These are phyloP conservation scores for Onchidella celtica DNA, from an alignment of 2,888 invertebrate species.

Conservation along the genomic window DNA sequence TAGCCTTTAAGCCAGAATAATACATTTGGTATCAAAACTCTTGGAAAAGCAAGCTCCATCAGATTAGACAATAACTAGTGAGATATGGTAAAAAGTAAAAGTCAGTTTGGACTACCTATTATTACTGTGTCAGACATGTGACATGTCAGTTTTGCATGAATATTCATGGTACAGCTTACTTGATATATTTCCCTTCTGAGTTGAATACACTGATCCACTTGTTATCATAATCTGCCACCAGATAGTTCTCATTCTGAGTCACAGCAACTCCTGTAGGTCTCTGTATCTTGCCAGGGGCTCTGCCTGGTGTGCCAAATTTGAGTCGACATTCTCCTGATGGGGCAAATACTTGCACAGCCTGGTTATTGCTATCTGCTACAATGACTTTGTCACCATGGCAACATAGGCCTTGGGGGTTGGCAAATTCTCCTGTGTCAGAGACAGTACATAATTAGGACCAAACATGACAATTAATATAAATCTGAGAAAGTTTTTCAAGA, in stretches of 20 bases:
- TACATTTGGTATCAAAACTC: too few species aligned
- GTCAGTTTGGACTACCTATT: too few species aligned
- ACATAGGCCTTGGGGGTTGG: constrained; percentile 82
- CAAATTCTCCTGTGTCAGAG: constrained; percentile 80
- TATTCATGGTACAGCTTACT: constrained; percentile 52
- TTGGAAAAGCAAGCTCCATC: too few species aligned
- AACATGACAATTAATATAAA: too few species aligned
- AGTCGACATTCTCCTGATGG: constrained; percentile 81
- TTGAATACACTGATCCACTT: constrained; percentile 82
- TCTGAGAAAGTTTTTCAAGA: too few species aligned
- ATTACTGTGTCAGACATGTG: too few species aligned
- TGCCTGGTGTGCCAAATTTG: constrained; percentile 80
- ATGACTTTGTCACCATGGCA: constrained; percentile 80
- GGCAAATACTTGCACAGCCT: constrained; percentile 72
- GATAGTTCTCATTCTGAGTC: constrained; percentile 80
- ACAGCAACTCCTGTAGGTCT: constrained; percentile 82
- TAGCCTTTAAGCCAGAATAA: too few species aligned
- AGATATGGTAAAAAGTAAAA: too few species aligned
- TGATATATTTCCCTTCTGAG: constrained; percentile 81
- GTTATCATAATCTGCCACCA: constrained; percentile 83
- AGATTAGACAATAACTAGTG: too few species aligned
- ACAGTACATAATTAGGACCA: too few species aligned
- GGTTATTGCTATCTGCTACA: constrained; percentile 82
- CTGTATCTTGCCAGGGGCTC: constrained; percentile 82
- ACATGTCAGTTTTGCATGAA: too few species aligned